These are phyloP conservation scores for Esperia sulphurella DNA, from an alignment of 2,888 invertebrate species.

Conservation along the genomic window DNA sequence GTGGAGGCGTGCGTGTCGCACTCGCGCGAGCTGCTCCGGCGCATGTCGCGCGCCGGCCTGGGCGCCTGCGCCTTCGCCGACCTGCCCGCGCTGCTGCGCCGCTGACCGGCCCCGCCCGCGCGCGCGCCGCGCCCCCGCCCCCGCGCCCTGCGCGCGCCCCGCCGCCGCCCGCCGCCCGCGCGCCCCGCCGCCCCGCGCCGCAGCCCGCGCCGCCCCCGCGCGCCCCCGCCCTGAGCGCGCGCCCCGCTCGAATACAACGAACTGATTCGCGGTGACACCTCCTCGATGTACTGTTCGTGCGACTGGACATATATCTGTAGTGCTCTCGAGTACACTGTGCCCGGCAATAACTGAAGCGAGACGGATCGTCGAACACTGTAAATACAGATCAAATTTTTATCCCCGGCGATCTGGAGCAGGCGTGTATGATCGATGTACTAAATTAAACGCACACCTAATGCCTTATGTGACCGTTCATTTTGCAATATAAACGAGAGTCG, in stretches of 20 bases:
- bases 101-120: conserved; percentile 80
- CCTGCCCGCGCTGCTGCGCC: conserved; percentile 89
- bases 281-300: too few relatives aligned
- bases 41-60: conserved; percentile 93
- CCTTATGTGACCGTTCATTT: conserved; percentile 19
- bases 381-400: conserved; percentile 25
- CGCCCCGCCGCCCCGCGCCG: conserved; percentile 1
- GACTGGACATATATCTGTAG: too few relatives aligned
- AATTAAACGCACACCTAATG: conserved; percentile 31
- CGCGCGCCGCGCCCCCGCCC: conserved; percentile 18
- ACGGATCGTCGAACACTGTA: conserved; percentile 15
- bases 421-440: conserved; percentile 11
- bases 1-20: conserved; percentile 95
- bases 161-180: conserved; percentile 6
- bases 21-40: conserved; percentile 90
- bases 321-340: background rate
- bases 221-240: background rate
- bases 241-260: background rate
- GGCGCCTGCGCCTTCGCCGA: conserved; percentile 97
- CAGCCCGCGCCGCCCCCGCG: background rate
- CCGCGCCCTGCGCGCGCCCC: conserved; percentile 6
- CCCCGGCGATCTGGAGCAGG: background rate
- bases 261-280: too few relatives aligned
- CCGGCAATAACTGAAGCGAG: background rate
- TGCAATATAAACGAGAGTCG: background rate